Percentiles rank a stretch among this genome's conserved stretches.
Evolutionary conservation across 2,888 invertebrate species (phyloP).

Genomic region (Acleris cristana): DNA sequence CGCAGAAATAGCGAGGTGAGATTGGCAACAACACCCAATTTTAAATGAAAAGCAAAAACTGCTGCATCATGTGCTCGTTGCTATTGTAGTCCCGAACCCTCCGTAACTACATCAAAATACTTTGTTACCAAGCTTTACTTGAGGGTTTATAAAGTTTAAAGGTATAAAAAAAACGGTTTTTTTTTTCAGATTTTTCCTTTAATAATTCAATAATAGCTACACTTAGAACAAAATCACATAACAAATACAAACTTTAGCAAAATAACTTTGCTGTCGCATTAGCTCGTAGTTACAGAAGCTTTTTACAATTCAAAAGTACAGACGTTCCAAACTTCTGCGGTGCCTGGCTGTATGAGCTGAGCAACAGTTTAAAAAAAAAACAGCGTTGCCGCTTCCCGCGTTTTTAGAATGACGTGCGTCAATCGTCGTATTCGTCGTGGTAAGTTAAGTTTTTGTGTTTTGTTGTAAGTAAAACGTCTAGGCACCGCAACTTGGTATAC

Average conservation of each 20-base stretch:
- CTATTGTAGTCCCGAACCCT: no score
- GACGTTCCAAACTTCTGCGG: slow-evolving; percentile 13
- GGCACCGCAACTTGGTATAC: slow-evolving; percentile 10
- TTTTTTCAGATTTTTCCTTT: slow-evolving; percentile 54
- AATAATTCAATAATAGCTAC: slow-evolving; percentile 52
- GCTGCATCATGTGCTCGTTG: no score
- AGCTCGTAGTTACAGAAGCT: slow-evolving; percentile 45
- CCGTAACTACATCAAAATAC: no score
- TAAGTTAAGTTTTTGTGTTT: no score
- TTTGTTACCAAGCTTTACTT: no score
- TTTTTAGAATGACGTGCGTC: not conserved
- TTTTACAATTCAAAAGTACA: slow-evolving; percentile 37
- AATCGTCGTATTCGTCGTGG: not conserved
- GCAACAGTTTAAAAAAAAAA: not conserved
- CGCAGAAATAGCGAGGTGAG: no score
- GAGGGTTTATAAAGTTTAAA: no score
- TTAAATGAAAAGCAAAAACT: no score
- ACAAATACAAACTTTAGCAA: slow-evolving; percentile 49
- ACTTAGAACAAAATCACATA: slow-evolving; percentile 59
- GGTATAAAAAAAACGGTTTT: slow-evolving; percentile 39
- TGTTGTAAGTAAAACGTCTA: not conserved
- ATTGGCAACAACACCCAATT: no score
- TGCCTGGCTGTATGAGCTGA: slow-evolving; percentile 5
- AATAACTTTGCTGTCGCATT: slow-evolving; percentile 44
- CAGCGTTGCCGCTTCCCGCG: not conserved